These are phyloP conservation scores for Trematomus bernacchii DNA, from an alignment of 2,797 vertebrate species.

Conservation along the genomic window DNA sequence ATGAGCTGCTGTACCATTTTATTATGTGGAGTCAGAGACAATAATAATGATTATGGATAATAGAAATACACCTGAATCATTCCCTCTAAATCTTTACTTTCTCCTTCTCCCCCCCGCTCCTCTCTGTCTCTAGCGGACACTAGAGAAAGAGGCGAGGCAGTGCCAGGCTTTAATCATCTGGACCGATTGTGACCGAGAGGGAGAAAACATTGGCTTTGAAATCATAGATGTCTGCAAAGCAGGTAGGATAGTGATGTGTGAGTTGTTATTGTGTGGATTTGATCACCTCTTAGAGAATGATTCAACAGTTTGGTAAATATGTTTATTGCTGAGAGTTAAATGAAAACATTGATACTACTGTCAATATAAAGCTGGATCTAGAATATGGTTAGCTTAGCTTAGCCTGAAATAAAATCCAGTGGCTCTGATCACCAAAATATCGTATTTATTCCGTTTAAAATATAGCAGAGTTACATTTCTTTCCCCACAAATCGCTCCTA, in stretches of 20 bases:
- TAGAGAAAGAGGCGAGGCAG: conserved; percentile 91
- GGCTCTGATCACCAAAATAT: too few species aligned
- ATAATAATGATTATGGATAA: not conserved
- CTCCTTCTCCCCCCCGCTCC: rapidly evolving
- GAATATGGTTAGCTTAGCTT: not conserved
- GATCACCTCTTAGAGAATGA: not conserved
- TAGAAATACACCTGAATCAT: not conserved
- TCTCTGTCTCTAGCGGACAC: conserved; percentile 85
- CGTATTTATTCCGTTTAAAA: too few species aligned
- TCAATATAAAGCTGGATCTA: not conserved
- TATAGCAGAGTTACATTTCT: not conserved
- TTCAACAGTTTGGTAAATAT: not conserved
- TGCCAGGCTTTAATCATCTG: conserved; percentile 96
- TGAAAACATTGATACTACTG: not conserved
- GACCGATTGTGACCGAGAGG: conserved; percentile 98
- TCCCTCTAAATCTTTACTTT: not conserved
- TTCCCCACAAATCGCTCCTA: not conserved
- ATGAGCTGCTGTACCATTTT: not conserved
- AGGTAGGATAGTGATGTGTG: conserved; percentile 79
- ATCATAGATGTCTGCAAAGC: conserved; percentile 95
- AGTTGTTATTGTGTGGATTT: conserved; percentile 1
- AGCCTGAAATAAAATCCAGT: not conserved
- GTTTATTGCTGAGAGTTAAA: not conserved
- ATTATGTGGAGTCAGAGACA: not conserved
- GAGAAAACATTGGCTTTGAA: conserved; percentile 98